Base-by-base conservation (phyloP, 2,113 vertebrate genomes). In the Empidonax alnorum region DNA sequence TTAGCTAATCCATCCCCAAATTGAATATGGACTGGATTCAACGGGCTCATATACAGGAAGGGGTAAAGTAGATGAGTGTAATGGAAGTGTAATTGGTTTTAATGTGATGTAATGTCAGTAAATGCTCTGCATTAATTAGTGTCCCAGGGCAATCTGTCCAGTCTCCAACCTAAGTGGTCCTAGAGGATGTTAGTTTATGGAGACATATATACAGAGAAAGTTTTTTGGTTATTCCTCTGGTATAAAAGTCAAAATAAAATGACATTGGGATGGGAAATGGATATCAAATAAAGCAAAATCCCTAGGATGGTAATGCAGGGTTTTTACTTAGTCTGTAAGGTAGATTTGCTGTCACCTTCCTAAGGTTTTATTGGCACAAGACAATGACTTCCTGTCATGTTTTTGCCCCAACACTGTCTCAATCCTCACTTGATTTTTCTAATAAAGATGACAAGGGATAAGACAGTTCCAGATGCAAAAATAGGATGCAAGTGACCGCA, bases 1-100 rank as follows among this genome's bases (percentile, higher is more conserved):
- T 95, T 94, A 96, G 63, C 46, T 82, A 95, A 96, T 84, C 76
- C 76, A 17, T 67, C 75, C 85, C 49, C 39, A 72, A 79, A 76
- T 87, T 84, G 94, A 96, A 93, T 85, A 89, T 84, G 81, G 85
- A 78, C 65, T 90, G 49, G 44, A 84, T 91, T 95, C 91, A 71
- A 85, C 35, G 89, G 74, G 24, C 85, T 78, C 58, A 93, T 69
- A 80, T 13, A 9, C 69, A 72, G 47, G 79, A 93, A 88, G 27
- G 33, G 50, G 59, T 55, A 94, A 94, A 85, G 39, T 27, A 84
- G 84, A 90, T 1, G 4, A 87, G 39, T 44, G 42, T 74, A 94
- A 93, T 91, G 77, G 71, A 95, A 92, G 24, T 50, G 19, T 80
- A 86, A 84, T 93, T 66, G 77, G 50, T 83, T 94, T 74, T 71